Conservation (phyloP, 2,888 invertebrate species). For the Phyllotreta striolata region DNA sequence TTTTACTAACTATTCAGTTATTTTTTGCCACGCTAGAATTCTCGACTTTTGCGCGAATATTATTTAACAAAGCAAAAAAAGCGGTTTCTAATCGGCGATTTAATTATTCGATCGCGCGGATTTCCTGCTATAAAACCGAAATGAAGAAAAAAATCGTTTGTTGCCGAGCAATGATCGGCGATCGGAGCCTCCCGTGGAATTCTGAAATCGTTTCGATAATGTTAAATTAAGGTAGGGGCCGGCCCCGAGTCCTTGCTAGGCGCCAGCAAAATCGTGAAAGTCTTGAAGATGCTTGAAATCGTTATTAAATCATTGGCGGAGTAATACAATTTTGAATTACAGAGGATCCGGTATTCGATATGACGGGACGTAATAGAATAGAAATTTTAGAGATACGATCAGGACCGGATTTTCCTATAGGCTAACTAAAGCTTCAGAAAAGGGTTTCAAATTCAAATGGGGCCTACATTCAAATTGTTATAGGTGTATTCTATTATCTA, state of each 20-base stretch:
- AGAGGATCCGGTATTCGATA: not conserved
- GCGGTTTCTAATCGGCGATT: not conserved
- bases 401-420: too few species aligned
- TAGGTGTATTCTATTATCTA: too few species aligned
- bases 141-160: too few species aligned
- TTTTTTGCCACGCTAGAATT: too few species aligned
- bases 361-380: too few species aligned
- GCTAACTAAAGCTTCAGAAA: too few species aligned
- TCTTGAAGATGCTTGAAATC: constrained; percentile 28
- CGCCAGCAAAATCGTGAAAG: constrained; percentile 43
- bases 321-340: not conserved
- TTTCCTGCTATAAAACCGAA: not conserved
- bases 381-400: too few species aligned
- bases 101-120: not conserved
- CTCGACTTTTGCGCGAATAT: too few species aligned
- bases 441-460: too few species aligned
- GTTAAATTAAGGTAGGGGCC: constrained; percentile 45
- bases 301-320: constrained; percentile 19
- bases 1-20: too few species aligned
- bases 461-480: too few species aligned
- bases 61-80: not conserved
- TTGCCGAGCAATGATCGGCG: not conserved
- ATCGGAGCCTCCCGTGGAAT: not conserved
- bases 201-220: constrained; percentile 7
- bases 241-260: constrained; percentile 42